Evolutionary conservation across 2,797 vertebrate genomes (phyloP), one percentile per base, ranked within the genome.

Genomic region (Gymnoscopelus braueri): DNA sequence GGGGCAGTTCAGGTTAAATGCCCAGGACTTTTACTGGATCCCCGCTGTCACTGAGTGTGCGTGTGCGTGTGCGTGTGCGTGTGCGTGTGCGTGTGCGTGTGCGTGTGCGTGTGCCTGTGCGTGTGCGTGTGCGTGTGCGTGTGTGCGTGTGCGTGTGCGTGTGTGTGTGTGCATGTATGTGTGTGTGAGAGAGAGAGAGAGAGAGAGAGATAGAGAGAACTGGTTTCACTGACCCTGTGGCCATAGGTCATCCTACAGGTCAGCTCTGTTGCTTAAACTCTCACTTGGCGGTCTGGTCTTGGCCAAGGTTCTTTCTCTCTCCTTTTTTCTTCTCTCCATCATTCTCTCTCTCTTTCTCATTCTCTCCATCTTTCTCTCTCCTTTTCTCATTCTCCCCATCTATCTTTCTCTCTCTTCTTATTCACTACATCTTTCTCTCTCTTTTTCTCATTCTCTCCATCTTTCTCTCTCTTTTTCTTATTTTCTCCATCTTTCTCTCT

Each of bases 211-310:
- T 7, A 4, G 53, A 23, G 63, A 35, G 74, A 79, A 35, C 19
- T 63, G 39, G 67, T 77, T 75, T 24, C 29, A 63, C 61, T 58
- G 60, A 84, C 78, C 78, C 44, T 63, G 23, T 24, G n/a, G 63
- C 71, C 78, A 64, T 12, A 65, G 79, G 71, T 75, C 80, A 50
- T 64, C 49, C 63, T 78, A 49, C 69, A 64, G 75, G 71, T 80
- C 59, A 5, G 32, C 53, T 75, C 69, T 55, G 75, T 65, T 14
- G 26, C 69, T 65, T 72, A 69, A 65, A 32, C 77, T 76, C 80
- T 76, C 80, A 71, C 82, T 84, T 77, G 74, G 75, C 71, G 74
- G 82, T 79, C 69, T 69, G 68, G 24, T 35, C 65, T 72, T 68
- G 60, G 7, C 35, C 35, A 8, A 39, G 35, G 4, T 39, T 39